phyloP scores from a whole-genome alignment of 1,140 invertebrate species.

The Drosophila arizonae region DNA sequence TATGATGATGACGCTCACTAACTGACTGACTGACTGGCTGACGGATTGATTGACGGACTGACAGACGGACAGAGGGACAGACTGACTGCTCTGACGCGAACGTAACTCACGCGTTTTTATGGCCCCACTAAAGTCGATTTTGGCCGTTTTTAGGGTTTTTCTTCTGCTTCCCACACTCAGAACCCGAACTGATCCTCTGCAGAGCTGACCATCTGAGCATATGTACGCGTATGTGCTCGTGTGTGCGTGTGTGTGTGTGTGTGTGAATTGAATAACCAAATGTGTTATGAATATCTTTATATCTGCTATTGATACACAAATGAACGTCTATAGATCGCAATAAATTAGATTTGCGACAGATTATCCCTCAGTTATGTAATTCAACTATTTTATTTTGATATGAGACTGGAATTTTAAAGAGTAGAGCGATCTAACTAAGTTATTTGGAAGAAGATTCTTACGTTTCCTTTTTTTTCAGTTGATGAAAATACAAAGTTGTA shows the following conservation, averaged over 20 bases:
- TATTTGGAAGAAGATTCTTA: too few relatives aligned
- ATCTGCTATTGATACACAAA: background rate
- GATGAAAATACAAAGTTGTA: too few relatives aligned
- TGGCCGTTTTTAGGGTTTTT: slow-evolving; percentile 54
- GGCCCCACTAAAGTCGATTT: slow-evolving; percentile 63
- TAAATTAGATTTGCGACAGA: slow-evolving; percentile 20
- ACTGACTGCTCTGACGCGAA: slow-evolving; percentile 35
- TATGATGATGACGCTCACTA: slow-evolving; percentile 45
- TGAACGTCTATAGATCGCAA: background rate
- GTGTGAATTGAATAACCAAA: slow-evolving; percentile 39
- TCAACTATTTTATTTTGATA: too few relatives aligned
- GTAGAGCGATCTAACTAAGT: too few relatives aligned
- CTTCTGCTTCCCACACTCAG: slow-evolving; percentile 60
- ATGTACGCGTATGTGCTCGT: background rate
- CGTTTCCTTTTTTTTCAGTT: too few relatives aligned
- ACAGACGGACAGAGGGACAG: slow-evolving; percentile 36
- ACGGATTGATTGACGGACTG: slow-evolving; percentile 44
- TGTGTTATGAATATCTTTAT: slow-evolving; percentile 12
- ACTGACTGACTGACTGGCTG: slow-evolving; percentile 18
- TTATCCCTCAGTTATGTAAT: background rate
- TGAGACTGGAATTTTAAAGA: too few relatives aligned
- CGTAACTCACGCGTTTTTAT: slow-evolving; percentile 76
- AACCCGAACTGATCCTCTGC: slow-evolving; percentile 60
- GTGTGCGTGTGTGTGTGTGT: slow-evolving; percentile 1
- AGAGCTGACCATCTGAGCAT: slow-evolving; percentile 1